Percentiles rank a stretch among this genome's conserved stretches.
These are phyloP conservation scores for Agrochola macilenta DNA, from an alignment of 2,888 invertebrate genomes.

Conservation along the genomic window DNA sequence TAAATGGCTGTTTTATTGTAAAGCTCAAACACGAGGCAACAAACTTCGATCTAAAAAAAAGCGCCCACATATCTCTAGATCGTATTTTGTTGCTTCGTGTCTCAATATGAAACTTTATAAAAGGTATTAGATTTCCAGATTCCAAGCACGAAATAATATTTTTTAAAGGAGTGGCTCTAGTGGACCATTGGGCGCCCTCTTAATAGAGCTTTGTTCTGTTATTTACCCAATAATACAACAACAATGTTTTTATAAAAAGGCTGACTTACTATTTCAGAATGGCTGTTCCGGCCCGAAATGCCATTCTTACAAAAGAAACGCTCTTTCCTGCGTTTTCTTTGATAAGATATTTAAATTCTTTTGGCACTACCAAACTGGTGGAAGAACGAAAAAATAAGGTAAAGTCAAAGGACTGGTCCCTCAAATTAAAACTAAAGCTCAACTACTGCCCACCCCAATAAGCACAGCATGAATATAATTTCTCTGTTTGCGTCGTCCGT, in stretches of 20 bases:
- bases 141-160: no score
- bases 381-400: not conserved
- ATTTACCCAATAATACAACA: not conserved
- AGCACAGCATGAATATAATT: slow-evolving; percentile 28
- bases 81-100: no score
- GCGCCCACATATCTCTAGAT: no score
- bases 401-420: not conserved
- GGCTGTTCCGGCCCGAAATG: no score
- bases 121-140: no score
- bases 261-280: not conserved
- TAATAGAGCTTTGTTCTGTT: not conserved
- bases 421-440: not conserved
- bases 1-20: not conserved
- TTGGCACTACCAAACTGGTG: not conserved
- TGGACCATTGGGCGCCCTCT: no score
- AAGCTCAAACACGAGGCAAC: no score
- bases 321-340: not conserved
- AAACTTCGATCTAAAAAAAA: no score
- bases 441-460: slow-evolving; percentile 2
- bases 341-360: no score
- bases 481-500: slow-evolving; percentile 41
- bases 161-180: no score
- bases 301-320: not conserved
- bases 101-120: no score
- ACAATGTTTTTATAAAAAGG: not conserved